These are phyloP conservation scores for Coenonympha arcania DNA, from an alignment of 2,888 invertebrate genomes.

Conservation along the genomic window DNA sequence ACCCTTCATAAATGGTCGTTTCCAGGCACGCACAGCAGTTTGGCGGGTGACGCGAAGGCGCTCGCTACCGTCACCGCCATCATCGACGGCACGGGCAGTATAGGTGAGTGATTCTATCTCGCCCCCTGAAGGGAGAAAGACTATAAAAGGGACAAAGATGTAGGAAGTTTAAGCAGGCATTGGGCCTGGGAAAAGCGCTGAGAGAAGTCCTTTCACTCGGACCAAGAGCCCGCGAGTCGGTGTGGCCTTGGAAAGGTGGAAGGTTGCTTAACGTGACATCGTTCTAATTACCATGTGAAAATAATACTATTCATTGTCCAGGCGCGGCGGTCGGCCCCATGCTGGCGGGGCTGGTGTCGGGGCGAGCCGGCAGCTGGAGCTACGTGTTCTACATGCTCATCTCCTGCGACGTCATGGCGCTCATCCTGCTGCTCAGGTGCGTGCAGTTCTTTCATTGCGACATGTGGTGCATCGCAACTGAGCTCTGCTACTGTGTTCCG, in stretches of 20 bases:
- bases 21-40: constrained; percentile 83
- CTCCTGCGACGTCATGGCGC: constrained; percentile 83
- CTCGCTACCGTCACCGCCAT: constrained; percentile 98
- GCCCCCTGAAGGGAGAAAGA: too few species aligned
- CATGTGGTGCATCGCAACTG: too few species aligned
- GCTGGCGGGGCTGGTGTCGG: constrained; percentile 86
- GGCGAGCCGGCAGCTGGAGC: constrained; percentile 78
- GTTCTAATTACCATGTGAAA: neutral
- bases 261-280: neutral
- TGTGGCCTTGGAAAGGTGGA: too few species aligned
- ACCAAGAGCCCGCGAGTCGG: too few species aligned
- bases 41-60: constrained; percentile 89
- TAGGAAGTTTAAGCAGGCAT: too few species aligned
- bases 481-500: too few species aligned
- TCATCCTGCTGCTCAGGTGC: constrained; percentile 78
- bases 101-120: constrained; percentile 68
- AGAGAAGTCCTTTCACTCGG: too few species aligned
- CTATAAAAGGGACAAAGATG: too few species aligned
- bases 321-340: constrained; percentile 96
- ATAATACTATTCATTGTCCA: constrained; percentile 39
- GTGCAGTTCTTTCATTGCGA: too few species aligned
- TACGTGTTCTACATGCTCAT: constrained; percentile 95
- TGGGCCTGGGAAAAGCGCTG: too few species aligned
- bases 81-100: constrained; percentile 96
- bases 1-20: too few species aligned